These are phyloP conservation scores for Xenentodon cancila DNA, from an alignment of 2,797 vertebrate species.

Conservation along the genomic window DNA sequence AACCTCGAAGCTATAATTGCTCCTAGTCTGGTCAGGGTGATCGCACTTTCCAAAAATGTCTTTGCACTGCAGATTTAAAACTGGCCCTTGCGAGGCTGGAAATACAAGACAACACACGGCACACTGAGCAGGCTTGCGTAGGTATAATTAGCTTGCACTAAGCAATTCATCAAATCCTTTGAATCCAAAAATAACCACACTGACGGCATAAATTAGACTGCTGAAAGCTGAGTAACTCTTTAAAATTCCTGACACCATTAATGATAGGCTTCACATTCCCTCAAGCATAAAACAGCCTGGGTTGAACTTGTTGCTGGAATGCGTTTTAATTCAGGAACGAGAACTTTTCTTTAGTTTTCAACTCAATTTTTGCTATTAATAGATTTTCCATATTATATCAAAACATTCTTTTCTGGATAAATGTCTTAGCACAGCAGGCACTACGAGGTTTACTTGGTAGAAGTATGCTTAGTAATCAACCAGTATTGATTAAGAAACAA, in stretches of 20 bases:
- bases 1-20: constrained; percentile 34
- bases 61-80: constrained; percentile 23
- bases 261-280: neutral
- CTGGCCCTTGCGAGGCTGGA: constrained; percentile 19
- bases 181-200: constrained; percentile 52
- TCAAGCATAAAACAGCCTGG: neutral
- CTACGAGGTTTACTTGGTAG: too few species aligned
- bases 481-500: too few species aligned
- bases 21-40: constrained; percentile 22
- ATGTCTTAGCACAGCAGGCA: too few species aligned
- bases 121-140: neutral
- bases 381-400: neutral
- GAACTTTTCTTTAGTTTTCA: too few species aligned
- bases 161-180: constrained; percentile 41
- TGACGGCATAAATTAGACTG: constrained; percentile 26
- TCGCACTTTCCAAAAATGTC: constrained; percentile 25
- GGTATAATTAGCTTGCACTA: constrained; percentile 53
- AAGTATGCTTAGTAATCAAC: too few species aligned
- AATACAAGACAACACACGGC: constrained; percentile 12
- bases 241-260: too few species aligned
- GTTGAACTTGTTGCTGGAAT: neutral
- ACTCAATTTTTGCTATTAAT: neutral
- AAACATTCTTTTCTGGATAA: neutral
- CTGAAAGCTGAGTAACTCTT: neutral
- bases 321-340: too few species aligned